A percentile compares a stretch with the other conserved stretches of the same genome.
phyloP scores from a whole-genome alignment of 1,140 invertebrate genomes.

The Heliconius himera region DNA sequence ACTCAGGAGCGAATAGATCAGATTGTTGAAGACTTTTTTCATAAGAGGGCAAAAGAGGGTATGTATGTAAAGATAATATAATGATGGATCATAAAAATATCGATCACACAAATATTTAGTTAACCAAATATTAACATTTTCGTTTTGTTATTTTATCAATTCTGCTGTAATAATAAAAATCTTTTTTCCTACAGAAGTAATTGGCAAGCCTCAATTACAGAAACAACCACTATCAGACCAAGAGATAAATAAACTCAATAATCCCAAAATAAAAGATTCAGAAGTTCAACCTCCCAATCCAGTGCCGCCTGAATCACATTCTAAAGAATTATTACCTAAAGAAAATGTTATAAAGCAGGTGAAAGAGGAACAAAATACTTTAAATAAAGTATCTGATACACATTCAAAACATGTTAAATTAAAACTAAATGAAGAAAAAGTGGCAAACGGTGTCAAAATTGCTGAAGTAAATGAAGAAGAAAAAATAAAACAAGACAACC shows the following conservation, averaged over 20 bases:
- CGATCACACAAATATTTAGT: background rate
- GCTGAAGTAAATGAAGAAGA: background rate
- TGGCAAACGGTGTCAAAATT: slow-evolving; percentile 45
- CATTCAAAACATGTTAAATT: slow-evolving; percentile 61
- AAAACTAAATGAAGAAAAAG: slow-evolving; percentile 56
- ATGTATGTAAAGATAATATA: slow-evolving; percentile 22
- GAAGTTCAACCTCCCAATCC: slow-evolving; percentile 77
- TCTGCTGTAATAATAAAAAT: no score
- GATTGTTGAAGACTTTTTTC: slow-evolving; percentile 74
- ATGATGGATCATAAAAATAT: background rate
- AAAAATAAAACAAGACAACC: slow-evolving; percentile 43
- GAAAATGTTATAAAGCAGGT: slow-evolving; percentile 37
- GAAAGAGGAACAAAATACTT: slow-evolving; percentile 37
- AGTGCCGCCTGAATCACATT: slow-evolving; percentile 65
- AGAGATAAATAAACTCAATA: slow-evolving; percentile 42
- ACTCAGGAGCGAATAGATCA: slow-evolving; percentile 75
- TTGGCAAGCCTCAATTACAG: slow-evolving; percentile 45
- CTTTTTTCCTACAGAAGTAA: slow-evolving; percentile 31
- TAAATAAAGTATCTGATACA: slow-evolving; percentile 50
- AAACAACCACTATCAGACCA: slow-evolving; percentile 25
- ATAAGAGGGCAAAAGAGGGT: slow-evolving; percentile 62
- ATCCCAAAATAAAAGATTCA: slow-evolving; percentile 63
- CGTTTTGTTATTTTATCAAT: no score
- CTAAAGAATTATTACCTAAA: slow-evolving; percentile 49
- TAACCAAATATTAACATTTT: background rate